Percentiles rank a stretch among this genome's conserved stretches.
Evolutionary conservation across 2,113 vertebrate species (phyloP).

Genomic region (Psammodynastes pulverulentus): DNA sequence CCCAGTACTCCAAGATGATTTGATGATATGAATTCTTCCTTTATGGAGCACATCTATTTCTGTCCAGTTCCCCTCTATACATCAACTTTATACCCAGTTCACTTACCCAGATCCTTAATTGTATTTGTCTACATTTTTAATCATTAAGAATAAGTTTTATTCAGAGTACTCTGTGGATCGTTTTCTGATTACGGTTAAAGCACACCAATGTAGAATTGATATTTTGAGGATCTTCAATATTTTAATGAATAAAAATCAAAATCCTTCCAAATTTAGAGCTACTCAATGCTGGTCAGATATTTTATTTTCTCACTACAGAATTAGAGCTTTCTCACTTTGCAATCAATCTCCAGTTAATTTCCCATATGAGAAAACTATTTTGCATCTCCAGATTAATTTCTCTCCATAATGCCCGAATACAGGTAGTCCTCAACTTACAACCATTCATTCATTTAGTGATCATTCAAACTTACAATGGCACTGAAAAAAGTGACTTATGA

Average conservation of each 20-base stretch:
- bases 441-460: not conserved
- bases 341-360: not conserved
- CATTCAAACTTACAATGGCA: not conserved
- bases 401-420: not conserved
- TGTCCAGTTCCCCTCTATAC: not conserved
- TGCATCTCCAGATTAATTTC: not conserved
- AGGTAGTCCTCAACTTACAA: not conserved
- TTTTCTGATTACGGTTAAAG: not conserved
- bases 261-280: not conserved
- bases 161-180: not conserved
- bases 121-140: not conserved
- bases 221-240: not conserved
- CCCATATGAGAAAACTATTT: not conserved
- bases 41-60: not conserved
- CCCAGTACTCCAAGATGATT: not conserved
- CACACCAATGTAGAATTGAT: not conserved
- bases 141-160: not conserved
- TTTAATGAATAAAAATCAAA: not conserved
- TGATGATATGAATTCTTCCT: not conserved
- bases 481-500: not conserved
- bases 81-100: not conserved
- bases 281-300: not conserved
- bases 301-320: not conserved
- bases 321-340: not conserved
- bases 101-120: not conserved